Evolutionary conservation across 2,888 invertebrate species (phyloP), one percentile per base, ranked within the genome.

Genomic region (Erebia epiphron): DNA sequence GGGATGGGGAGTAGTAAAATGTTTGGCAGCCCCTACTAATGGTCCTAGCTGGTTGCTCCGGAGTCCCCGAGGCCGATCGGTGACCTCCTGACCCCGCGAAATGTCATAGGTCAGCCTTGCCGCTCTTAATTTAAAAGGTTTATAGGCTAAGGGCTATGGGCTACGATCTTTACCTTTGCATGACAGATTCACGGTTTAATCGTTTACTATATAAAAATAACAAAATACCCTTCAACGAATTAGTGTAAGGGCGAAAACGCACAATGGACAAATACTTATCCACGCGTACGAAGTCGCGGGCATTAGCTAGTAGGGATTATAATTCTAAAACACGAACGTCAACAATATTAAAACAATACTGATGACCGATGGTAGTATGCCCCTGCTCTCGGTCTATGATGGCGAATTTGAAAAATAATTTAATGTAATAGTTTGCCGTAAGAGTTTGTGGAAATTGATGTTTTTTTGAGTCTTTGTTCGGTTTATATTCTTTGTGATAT

Each of bases 51-150:
- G 46, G 35, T 54, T 10, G 41, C 50, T 65, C 46, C 21, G 13
- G 52, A 50, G 49, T 43, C 57, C 49, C 4, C 10, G 68, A 62
- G 68, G 69, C 63, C 70, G 73, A 70, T 62, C 69, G 69, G 63
- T 70, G 76, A 71, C 75, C 76, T 74, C 73, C 65, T 76, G 73
- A 75, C 74, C 76, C 62, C 72, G 74, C 66, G 68, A 76, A 76
- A 76, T 76, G 76, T 73, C 75, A 75, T 67, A 70, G 75, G 74
- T 76, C 74, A 67, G 65, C 65, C 49, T 67, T 68, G 68, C 58
- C 62, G 66, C 66, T n/a, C n/a, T 58, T 68, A 68, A 69, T 67
- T 69, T 67, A 71, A 73, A 73, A 71, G 62, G 14, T 50, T 50
- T 50, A 54, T 43, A 61, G 61, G 61, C 60, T 43, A 26, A 58